Evolutionary conservation across 2,797 vertebrate species (phyloP).

Genomic region (Lerista edwardsae): DNA sequence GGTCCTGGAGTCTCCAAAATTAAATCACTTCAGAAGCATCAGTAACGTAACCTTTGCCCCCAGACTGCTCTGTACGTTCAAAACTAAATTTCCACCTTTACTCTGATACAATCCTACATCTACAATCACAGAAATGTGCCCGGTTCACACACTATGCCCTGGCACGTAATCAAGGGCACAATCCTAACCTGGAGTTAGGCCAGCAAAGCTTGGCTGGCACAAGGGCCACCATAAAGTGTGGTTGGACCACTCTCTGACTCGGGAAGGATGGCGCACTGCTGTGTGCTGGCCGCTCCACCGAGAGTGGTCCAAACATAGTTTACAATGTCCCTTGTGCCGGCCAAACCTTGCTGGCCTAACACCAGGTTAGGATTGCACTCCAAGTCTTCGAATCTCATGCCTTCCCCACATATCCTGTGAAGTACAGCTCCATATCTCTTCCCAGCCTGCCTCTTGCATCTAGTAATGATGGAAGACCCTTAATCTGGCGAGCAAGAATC

Average conservation of each 20-base stretch:
- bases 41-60: neutral
- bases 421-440: no score
- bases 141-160: neutral
- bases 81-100: neutral
- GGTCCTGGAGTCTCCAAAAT: neutral
- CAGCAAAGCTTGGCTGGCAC: no score
- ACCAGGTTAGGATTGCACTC: no score
- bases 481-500: neutral
- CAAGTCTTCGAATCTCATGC: neutral
- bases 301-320: no score
- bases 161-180: neutral
- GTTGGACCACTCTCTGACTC: no score
- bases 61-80: neutral
- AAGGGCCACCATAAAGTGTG: no score
- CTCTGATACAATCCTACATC: neutral
- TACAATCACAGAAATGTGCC: neutral
- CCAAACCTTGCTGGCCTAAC: no score
- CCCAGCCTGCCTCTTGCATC: neutral
- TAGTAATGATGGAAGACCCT: neutral
- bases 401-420: neutral
- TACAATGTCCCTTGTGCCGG: no score
- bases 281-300: no score
- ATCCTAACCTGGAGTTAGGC: no score
- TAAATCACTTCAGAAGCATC: neutral
- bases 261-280: no score